A percentile compares a stretch with the other conserved stretches of the same genome.
These are phyloP conservation scores for Pseudococcus jackbeardsleyi DNA, from an alignment of 2,888 invertebrate genomes.

Conservation along the genomic window DNA sequence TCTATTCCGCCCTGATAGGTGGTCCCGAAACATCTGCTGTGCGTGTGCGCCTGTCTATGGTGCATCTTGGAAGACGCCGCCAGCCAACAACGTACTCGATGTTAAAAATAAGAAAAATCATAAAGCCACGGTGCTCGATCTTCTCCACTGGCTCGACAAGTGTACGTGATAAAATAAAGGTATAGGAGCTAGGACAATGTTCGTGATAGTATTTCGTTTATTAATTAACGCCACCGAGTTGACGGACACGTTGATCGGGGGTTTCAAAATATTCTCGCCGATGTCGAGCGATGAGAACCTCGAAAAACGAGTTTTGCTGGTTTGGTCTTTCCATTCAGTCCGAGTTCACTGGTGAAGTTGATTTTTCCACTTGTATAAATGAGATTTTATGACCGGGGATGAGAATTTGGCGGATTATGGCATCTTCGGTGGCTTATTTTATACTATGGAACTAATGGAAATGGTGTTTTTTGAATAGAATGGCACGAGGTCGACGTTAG, in stretches of 20 bases:
- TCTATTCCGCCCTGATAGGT: slow-evolving; percentile 43
- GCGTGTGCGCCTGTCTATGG: not conserved
- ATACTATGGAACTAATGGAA: not conserved
- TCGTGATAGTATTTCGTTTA: slow-evolving; percentile 29
- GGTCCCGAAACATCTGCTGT: slow-evolving; percentile 47
- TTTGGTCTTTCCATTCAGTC: not conserved
- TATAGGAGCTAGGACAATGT: not conserved
- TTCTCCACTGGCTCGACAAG: not conserved
- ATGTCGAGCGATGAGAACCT: not conserved
- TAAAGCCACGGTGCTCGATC: not conserved
- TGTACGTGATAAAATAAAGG: not conserved
- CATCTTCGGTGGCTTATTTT: not conserved
- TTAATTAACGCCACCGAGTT: not conserved
- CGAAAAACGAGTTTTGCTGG: slow-evolving; percentile 17
- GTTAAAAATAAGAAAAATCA: slow-evolving; percentile 26
- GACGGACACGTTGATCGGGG: not conserved
- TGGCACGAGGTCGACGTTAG: not conserved
- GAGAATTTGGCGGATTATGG: not conserved
- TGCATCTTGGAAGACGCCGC: not conserved
- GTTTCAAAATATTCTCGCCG: slow-evolving; percentile 1
- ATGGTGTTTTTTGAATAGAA: not conserved
- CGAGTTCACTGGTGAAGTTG: not conserved
- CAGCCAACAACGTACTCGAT: not conserved
- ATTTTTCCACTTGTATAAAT: not conserved
- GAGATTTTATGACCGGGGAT: not conserved